Base-by-base conservation (phyloP, 2,888 invertebrate genomes). In the Slavum lentiscoides region DNA sequence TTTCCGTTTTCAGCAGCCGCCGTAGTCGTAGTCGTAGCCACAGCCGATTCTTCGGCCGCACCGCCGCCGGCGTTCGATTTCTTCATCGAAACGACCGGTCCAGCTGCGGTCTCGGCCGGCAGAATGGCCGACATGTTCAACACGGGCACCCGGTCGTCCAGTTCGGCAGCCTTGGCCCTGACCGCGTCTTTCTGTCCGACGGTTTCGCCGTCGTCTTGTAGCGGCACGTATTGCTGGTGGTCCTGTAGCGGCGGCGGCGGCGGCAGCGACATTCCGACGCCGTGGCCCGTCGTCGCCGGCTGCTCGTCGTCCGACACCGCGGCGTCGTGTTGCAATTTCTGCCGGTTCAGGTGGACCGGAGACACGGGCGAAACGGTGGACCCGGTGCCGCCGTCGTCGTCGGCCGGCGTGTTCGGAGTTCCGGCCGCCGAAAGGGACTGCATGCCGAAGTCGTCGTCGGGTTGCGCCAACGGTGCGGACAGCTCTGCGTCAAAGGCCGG, bases 371-470 rank as follows among this genome's bases (percentile, higher is more conserved):
- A 86, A n/a, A 90, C 91, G 0, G 90, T 91, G 89, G 91, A 91
- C 83, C 91, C 91, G 84, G 86, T 91, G 83, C 91, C 91, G 21
- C 90, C 91, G 61, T 91, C 91, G 13, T 91, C 91, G 13, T 91
- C 90, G 7, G 89, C 90, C 83, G 89, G 89, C 83, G 86, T 80
- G 70, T 76, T 76, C 55, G 75, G 75, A 58, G 75, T 76, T n/a
- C 75, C 75, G 43, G 75, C 75, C 59, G 68, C 59, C 59, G 75
- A 76, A 0, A 59, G 58, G 43, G 75, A n/a, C 1, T 30, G 30
- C 15, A 68, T n/a, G 11, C 58, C 80, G 43, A 80, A 80, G 9
- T 80, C 80, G 64, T 80, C 80, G 80, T 80, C 80, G 80, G 80
- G 80, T 80, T 58, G 80, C 72, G 80, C 80, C 37, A 80, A 72